A percentile compares a stretch with the other conserved stretches of the same genome.
Evolutionary conservation across 2,113 vertebrate species (phyloP).

Genomic region (Otis tarda): DNA sequence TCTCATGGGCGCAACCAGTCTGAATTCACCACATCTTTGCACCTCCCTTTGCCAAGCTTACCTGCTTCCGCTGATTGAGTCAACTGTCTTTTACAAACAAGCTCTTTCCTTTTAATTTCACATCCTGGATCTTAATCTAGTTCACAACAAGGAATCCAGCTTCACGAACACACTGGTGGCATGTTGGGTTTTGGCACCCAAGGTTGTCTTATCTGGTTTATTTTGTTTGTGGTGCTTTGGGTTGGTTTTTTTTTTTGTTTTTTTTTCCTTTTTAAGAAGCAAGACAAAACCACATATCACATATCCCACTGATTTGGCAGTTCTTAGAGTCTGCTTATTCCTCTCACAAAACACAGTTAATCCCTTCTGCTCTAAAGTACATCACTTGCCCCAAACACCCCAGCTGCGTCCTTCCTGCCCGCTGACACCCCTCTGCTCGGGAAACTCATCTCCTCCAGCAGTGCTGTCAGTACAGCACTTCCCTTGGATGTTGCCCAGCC

Average conservation of each 20-base stretch:
- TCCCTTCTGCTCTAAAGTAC: not conserved
- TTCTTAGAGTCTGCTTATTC: not conserved
- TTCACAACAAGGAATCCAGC: not conserved
- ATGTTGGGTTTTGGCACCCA: not conserved
- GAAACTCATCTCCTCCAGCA: not conserved
- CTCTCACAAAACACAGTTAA: not conserved
- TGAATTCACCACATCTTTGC: not conserved
- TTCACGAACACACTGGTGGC: accelerated
- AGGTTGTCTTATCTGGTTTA: not conserved
- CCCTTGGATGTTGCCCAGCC: not conserved
- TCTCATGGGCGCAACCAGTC: not conserved
- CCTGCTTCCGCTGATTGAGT: not conserved
- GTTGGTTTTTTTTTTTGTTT: not conserved
- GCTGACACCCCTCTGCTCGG: accelerated
- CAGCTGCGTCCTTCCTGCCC: not conserved
- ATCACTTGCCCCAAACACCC: not conserved
- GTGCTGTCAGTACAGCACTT: accelerated
- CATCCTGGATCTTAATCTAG: not conserved
- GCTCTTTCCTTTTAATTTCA: constrained; percentile 1
- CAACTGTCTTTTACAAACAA: not conserved
- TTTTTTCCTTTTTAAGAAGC: not conserved
- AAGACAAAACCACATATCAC: not conserved
- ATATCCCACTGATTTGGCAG: not conserved
- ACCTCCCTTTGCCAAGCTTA: constrained; percentile 21
- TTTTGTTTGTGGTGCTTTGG: not conserved